Evolutionary conservation across 2,113 vertebrate species (phyloP).

Genomic region (Myrmophylax atrothorax): DNA sequence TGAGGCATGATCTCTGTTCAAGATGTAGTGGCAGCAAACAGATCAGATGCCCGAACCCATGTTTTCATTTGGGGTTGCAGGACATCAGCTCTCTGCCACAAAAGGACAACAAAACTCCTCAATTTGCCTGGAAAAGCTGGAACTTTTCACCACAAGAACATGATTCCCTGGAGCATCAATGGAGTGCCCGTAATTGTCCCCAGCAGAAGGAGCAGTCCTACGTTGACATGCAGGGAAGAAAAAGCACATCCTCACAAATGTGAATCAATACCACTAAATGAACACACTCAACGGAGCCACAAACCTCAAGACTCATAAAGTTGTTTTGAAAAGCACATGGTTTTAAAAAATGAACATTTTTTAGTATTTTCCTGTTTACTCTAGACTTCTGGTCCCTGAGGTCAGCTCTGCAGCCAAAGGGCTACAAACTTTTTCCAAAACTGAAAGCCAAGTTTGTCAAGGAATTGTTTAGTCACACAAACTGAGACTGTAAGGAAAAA

Average conservation of each 20-base stretch:
- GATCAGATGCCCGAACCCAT: not conserved
- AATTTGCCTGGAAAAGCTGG: not conserved
- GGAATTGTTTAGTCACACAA: conserved; percentile 37
- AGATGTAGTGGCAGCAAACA: not conserved
- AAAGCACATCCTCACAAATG: not conserved
- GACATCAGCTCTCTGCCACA: not conserved
- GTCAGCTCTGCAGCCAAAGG: conserved; percentile 4
- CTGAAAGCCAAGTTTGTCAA: not conserved
- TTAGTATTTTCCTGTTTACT: conserved; percentile 25
- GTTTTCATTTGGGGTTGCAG: not conserved
- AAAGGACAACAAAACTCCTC: not conserved
- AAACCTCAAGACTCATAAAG: not conserved
- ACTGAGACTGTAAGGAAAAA: conserved; percentile 8
- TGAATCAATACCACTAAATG: not conserved
- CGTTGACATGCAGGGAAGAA: rapidly evolving
- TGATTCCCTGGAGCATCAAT: not conserved
- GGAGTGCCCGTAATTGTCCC: rapidly evolving
- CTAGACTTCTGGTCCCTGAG: conserved; percentile 7
- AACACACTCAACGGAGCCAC: not conserved
- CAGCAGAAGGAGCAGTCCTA: not conserved
- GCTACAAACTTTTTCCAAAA: not conserved
- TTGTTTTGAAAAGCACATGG: not conserved
- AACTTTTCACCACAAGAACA: not conserved
- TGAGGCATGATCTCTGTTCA: not conserved
- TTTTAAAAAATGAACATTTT: not conserved